Conservation (phyloP, 2,797 vertebrate species). For the Manis javanica region DNA sequence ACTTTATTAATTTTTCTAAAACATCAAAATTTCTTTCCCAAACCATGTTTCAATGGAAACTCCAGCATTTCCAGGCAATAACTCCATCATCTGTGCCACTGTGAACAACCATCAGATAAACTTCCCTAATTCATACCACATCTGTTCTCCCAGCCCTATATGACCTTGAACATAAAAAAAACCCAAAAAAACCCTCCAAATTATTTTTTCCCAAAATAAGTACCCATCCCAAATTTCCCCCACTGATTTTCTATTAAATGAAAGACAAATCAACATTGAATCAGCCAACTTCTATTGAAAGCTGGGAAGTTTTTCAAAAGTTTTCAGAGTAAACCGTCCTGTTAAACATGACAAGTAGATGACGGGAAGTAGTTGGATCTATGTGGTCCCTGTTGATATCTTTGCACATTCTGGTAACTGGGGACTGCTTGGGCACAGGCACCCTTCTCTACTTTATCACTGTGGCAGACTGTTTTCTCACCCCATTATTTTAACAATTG, state of each 20-base stretch:
- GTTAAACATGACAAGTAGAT: not conserved
- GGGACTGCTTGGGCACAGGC: not conserved
- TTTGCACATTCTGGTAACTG: not conserved
- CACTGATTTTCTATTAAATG: constrained; percentile 46
- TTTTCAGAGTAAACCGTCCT: constrained; percentile 40
- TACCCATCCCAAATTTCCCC: not conserved
- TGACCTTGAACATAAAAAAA: constrained; percentile 22
- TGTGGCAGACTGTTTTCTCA: constrained; percentile 26
- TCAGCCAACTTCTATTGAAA: constrained; percentile 64
- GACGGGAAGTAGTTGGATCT: not conserved
- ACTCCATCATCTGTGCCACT: constrained; percentile 45
- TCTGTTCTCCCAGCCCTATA: constrained; percentile 40
- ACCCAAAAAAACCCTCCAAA: not conserved
- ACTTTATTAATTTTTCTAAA: constrained; percentile 60
- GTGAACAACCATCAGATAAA: constrained; percentile 51
- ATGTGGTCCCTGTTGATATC: not conserved
- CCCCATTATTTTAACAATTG: constrained; percentile 45
- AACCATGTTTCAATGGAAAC: constrained; percentile 36
- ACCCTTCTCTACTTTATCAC: not conserved
- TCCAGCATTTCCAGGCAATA: constrained; percentile 46
- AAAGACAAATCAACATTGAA: constrained; percentile 64
- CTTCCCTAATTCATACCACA: constrained; percentile 59
- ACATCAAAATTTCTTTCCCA: constrained; percentile 35
- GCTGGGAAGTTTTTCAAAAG: constrained; percentile 63
- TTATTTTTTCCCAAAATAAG: constrained; percentile 62